Percentiles rank a stretch among this genome's conserved stretches.
Conservation (phyloP, 2,888 invertebrate species). For the Andrena minutula region DNA sequence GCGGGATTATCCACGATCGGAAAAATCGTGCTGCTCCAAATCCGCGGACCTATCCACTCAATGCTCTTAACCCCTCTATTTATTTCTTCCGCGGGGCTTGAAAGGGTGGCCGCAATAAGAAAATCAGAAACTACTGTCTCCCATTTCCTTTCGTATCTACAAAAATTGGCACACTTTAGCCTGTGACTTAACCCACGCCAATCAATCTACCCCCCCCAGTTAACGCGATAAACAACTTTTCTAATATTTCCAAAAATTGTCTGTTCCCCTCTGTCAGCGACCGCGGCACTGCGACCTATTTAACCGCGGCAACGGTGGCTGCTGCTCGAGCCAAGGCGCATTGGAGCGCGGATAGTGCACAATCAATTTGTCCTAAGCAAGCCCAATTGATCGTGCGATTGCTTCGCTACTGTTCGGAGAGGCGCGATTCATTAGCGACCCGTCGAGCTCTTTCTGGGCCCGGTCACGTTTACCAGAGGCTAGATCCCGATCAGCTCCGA, state of each 20-base stretch:
- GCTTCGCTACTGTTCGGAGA: conserved; percentile 6
- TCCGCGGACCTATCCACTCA: background rate
- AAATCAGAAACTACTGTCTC: background rate
- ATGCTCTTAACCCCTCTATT: conserved; percentile 23
- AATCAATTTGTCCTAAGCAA: conserved; percentile 14
- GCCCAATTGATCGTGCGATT: conserved; percentile 11
- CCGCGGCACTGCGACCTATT: no score
- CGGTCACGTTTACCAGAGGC: background rate
- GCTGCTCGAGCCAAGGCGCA: conserved; percentile 11
- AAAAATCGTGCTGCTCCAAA: conserved; percentile 21
- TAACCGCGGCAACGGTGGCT: background rate
- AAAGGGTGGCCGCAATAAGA: background rate
- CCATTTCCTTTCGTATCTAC: background rate
- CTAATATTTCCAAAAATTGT: background rate
- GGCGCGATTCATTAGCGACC: background rate
- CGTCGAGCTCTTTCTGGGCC: no score
- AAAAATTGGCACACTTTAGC: background rate
- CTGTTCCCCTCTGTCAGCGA: no score
- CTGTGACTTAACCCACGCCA: no score
- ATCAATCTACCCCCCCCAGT: no score
- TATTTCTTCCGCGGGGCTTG: background rate
- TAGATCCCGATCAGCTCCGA: background rate
- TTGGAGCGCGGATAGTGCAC: conserved; percentile 1
- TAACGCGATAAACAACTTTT: no score
- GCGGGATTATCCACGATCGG: conserved; percentile 36